Evolutionary conservation across 1,140 invertebrate genomes (phyloP), one percentile per base, ranked within the genome.

Genomic region (Euura saliciscinereae): DNA sequence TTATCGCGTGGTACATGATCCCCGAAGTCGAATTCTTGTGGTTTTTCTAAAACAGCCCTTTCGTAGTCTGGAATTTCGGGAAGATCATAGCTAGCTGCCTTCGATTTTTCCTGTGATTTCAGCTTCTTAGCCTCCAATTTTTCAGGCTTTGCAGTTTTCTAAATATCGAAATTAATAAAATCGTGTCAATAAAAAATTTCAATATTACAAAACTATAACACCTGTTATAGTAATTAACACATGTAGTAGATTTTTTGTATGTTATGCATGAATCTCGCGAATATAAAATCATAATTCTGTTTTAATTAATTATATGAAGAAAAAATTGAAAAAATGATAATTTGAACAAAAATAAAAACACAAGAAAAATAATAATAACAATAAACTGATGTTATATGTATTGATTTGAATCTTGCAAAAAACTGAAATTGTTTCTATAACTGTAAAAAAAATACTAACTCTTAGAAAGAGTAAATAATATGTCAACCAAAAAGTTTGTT

Each of bases 41-140:
- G 91, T 85, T 91, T 92, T 80, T 93, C 92, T 13, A 93, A 87
- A 6, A 92, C 91, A 4, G 91, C 85, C 73, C 91, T 89, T 73
- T 92, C 91, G 78, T 92, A 92, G 83, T 94, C 92, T 43, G 93
- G 91, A 76, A 94, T 94, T 82, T 94, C 92, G n/a, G 92, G 92
- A 69, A 93, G 87, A 43, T 93, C 92, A 68, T 91, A 92, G 69
- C 82, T 85, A 78, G 88, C 88, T 51, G 88, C 86, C 73, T 91
- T 91, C 13, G 80, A 74, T 0, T 76, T 76, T 66, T 88, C 87
- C n/a, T 82, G 78, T 7, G 67, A 68, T 71, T 87, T 87, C 5
- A 64, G 69, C 71, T 86, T 89, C 77, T 88, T 87, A 2, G 75
- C 77, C 6, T 84, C 80, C 4, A 71, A 42, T 70, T 86, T 86